phyloP scores from a whole-genome alignment of 2,113 vertebrate species.

The Miniopterus natalensis region DNA sequence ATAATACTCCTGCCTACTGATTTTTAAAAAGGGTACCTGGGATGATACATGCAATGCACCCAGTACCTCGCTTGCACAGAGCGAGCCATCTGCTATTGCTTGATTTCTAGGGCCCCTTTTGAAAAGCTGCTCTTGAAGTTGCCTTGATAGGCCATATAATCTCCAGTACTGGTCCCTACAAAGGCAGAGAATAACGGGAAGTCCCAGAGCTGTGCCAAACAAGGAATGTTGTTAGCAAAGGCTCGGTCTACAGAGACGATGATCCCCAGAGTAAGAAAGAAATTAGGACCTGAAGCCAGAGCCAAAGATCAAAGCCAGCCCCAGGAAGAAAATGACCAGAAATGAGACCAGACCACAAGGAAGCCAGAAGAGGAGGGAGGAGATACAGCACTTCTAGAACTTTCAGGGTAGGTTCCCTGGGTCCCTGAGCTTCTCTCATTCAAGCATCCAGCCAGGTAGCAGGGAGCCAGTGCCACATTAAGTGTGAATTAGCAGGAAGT shows the following conservation, averaged over 20 bases:
- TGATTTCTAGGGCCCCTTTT: neutral
- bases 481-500: neutral
- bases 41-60: neutral
- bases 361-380: neutral
- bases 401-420: neutral
- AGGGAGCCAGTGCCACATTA: neutral
- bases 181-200: neutral
- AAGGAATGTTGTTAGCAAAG: neutral
- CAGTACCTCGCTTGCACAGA: neutral
- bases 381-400: neutral
- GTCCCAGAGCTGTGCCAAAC: neutral
- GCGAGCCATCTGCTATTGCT: neutral
- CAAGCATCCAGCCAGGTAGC: neutral
- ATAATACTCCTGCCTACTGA: neutral
- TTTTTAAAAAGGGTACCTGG: neutral
- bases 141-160: neutral
- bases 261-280: neutral
- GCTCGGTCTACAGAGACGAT: neutral
- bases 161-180: neutral
- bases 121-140: neutral
- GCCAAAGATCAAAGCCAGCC: slow-evolving; percentile 2
- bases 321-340: neutral
- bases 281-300: neutral
- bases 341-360: neutral
- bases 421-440: neutral